A percentile compares a stretch with the other conserved stretches of the same genome.
Evolutionary conservation across 2,113 vertebrate species (phyloP).

Genomic region (Varanus salvator): DNA sequence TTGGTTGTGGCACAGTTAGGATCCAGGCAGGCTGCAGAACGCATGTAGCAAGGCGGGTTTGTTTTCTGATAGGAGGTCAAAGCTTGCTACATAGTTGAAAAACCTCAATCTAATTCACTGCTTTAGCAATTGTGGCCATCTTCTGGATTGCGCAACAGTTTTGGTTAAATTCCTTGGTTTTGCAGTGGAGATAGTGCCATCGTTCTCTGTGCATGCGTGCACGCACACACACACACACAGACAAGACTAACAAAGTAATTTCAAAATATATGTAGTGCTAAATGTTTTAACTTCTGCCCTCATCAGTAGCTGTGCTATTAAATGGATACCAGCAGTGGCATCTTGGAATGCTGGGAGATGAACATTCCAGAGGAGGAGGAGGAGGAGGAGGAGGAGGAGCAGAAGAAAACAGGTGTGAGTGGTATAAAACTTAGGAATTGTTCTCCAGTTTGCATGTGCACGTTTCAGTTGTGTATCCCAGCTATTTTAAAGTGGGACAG

Average conservation of each 20-base stretch:
- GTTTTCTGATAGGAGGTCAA: neutral
- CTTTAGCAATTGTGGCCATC: neutral
- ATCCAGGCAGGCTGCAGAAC: neutral
- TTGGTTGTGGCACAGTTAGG: neutral
- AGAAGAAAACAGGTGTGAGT: too few species aligned
- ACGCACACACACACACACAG: neutral
- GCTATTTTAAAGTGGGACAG: neutral
- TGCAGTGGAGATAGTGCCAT: neutral
- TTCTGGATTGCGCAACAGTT: neutral
- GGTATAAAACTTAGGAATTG: too few species aligned
- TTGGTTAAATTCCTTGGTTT: neutral
- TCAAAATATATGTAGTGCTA: too few species aligned
- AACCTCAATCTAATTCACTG: neutral
- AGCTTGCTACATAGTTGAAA: neutral
- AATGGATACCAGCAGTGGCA: too few species aligned
- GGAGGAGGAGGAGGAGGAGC: too few species aligned
- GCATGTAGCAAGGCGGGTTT: neutral
- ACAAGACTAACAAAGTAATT: neutral
- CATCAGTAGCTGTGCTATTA: too few species aligned
- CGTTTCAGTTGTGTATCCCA: neutral
- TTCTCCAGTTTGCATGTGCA: neutral
- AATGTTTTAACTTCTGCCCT: too few species aligned
- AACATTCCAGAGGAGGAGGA: too few species aligned
- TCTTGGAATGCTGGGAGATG: too few species aligned
- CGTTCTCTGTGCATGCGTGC: neutral